Base-by-base conservation (phyloP, 2,888 invertebrate genomes). In the Strigamia maritima region DNA sequence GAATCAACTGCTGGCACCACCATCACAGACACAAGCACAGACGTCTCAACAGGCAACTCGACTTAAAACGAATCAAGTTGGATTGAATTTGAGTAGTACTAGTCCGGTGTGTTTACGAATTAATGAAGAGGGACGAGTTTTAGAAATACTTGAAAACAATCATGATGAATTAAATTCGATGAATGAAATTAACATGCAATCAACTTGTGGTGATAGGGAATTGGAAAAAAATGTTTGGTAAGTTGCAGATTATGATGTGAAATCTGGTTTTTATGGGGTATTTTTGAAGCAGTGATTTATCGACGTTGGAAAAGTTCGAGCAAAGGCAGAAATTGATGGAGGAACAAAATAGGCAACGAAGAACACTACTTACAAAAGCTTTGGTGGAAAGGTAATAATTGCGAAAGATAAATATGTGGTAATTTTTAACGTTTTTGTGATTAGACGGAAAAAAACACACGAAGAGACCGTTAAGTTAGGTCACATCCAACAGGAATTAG, bases 301-400 rank as follows among this genome's bases (percentile, higher is more conserved):
- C 38, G 38, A 78, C 81, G 1, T 77, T 88, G 19, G 90, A 91
- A 81, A 90, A 91, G 82, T 90, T 93, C 83, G 91, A 92, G 85
- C 84, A 89, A 16, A 89, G 91, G 81, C 92, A 93, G 83, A 92
- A 90, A 85, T 84, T 91, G 81, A 92, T 94, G 85, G 92, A 93
- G 84, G 93, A 93, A 85, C 92, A 93, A 84, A 94, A 94, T 86
- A 90, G 91, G 82, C 91, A 90, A 82, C 90, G 92, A 81, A 92
- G 92, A 85, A 91, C 92, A 84, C 88, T 93, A 85, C 86, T 94
- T 12, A 87, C 91, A 0, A 91, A 90, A 86, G 92, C 92, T 14
- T 88, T 94, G 76, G 91, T 91, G 82, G 92, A 92, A 84, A 91
- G 92, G 91, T 92, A 84, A 86, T 83, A 14, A 22, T 74, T 80